Conservation (phyloP, 1,140 invertebrate species). For the Agrypnia vestita region DNA sequence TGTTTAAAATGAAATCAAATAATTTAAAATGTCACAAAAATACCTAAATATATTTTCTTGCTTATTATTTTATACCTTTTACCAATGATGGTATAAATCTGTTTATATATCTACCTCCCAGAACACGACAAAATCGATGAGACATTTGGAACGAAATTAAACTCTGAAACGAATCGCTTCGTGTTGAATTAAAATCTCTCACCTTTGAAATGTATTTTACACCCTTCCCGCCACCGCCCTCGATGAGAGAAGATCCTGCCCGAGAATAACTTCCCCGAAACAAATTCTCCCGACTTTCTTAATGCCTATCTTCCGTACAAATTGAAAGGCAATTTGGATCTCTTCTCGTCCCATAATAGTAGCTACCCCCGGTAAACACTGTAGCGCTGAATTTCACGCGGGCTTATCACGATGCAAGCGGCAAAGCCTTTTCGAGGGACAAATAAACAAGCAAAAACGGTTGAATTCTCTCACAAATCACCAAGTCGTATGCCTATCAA, state of each 20-base stretch:
- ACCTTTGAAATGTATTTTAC: conserved; percentile 42
- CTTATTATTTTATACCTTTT: too few relatives aligned
- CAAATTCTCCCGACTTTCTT: conserved; percentile 55
- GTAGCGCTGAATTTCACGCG: conserved; percentile 53
- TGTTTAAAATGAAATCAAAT: too few relatives aligned
- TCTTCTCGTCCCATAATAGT: conserved; percentile 54
- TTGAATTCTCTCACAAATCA: background rate
- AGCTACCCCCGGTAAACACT: conserved; percentile 38
- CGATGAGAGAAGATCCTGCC: background rate
- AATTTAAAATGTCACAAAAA: too few relatives aligned
- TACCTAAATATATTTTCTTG: too few relatives aligned
- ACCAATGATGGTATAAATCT: too few relatives aligned
- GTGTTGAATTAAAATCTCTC: conserved; percentile 28
- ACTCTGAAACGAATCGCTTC: conserved; percentile 8
- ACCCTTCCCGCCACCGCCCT: background rate
- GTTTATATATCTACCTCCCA: background rate
- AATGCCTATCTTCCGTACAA: conserved; percentile 54
- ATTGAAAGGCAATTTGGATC: conserved; percentile 60
- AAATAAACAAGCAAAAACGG: conserved; percentile 33
- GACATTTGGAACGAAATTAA: conserved; percentile 27
- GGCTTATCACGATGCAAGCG: conserved; percentile 55
- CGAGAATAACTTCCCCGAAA: conserved; percentile 43
- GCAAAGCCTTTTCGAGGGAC: background rate
- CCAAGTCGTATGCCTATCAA: background rate
- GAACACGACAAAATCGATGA: background rate